These are phyloP conservation scores for Stegastes partitus DNA, from an alignment of 2,113 vertebrate species.

Conservation along the genomic window DNA sequence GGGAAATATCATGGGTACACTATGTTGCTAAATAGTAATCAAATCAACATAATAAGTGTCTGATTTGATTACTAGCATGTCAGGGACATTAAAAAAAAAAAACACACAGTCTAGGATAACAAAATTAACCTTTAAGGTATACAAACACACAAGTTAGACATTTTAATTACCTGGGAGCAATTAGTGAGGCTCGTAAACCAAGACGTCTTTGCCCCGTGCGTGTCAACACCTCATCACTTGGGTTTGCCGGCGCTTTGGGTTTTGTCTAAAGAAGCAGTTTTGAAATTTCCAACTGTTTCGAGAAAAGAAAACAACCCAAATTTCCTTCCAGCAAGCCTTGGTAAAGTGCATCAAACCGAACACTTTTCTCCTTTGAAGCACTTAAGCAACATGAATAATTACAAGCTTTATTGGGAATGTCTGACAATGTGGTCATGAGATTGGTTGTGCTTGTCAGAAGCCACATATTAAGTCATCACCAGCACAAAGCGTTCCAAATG, in stretches of 20 bases:
- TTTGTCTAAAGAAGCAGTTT: slow-evolving; percentile 54
- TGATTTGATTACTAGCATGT: slow-evolving; percentile 61
- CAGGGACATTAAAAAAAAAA: slow-evolving; percentile 44
- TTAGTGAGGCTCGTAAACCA: not conserved
- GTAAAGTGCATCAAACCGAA: slow-evolving; percentile 59
- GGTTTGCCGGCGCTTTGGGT: slow-evolving; percentile 21
- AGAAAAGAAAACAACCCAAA: slow-evolving; percentile 26
- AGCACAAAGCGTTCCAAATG: slow-evolving; percentile 65
- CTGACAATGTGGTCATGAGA: slow-evolving; percentile 66
- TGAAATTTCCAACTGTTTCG: slow-evolving; percentile 28
- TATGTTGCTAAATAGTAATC: slow-evolving; percentile 62
- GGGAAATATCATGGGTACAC: slow-evolving; percentile 48
- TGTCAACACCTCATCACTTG: not conserved
- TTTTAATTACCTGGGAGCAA: slow-evolving; percentile 39
- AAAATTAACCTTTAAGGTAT: slow-evolving; percentile 54
- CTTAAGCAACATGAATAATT: slow-evolving; percentile 83
- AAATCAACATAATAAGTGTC: slow-evolving; percentile 58
- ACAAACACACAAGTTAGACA: slow-evolving; percentile 27
- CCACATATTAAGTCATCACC: slow-evolving; percentile 70
- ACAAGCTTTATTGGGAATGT: slow-evolving; percentile 68
- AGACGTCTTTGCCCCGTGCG: not conserved
- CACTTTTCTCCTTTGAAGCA: slow-evolving; percentile 69
- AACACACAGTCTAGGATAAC: slow-evolving; percentile 19
- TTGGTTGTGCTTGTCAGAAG: slow-evolving; percentile 64
- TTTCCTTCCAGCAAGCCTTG: slow-evolving; percentile 28